phyloP scores from a whole-genome alignment of 2,113 vertebrate genomes.

The Thunnus maccoyii region DNA sequence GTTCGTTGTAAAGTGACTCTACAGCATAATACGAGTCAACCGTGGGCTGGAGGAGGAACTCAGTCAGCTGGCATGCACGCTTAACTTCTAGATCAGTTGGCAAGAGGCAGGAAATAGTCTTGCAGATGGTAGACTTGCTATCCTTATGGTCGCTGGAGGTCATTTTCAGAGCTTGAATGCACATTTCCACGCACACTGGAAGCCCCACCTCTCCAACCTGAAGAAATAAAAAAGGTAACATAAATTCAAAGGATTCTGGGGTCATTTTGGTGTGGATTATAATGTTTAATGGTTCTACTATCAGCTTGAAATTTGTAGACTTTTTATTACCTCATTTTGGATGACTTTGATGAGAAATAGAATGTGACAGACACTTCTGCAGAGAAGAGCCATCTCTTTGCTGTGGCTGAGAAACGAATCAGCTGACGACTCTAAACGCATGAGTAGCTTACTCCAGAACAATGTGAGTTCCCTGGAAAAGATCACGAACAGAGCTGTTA shows the following conservation, averaged over 20 bases:
- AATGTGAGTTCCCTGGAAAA: slow-evolving; percentile 95
- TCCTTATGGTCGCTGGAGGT: slow-evolving; percentile 92
- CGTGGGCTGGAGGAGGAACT: slow-evolving; percentile 97
- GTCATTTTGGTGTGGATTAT: background rate
- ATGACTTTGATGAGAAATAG: slow-evolving; percentile 99
- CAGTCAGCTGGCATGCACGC: slow-evolving; percentile 97
- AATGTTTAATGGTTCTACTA: slow-evolving; percentile 1
- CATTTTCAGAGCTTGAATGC: slow-evolving; percentile 96
- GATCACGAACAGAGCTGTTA: slow-evolving; percentile 17
- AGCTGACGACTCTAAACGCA: slow-evolving; percentile 93
- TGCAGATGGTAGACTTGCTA: slow-evolving; percentile 98
- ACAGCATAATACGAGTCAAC: slow-evolving; percentile 99
- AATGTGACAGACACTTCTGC: slow-evolving; percentile 98
- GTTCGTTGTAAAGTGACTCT: slow-evolving; percentile 98
- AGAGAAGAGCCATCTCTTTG: slow-evolving; percentile 94
- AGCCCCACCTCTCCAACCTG: slow-evolving; percentile 96
- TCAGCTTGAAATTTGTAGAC: background rate
- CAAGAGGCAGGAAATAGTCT: slow-evolving; percentile 97
- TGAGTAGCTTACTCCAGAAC: slow-evolving; percentile 99
- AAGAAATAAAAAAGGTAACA: slow-evolving; percentile 42
- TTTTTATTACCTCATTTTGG: slow-evolving; percentile 95
- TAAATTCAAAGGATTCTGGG: background rate
- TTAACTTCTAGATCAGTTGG: slow-evolving; percentile 98
- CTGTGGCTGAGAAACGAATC: slow-evolving; percentile 95
- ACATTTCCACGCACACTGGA: slow-evolving; percentile 97